These are phyloP conservation scores for Scomberomorus guttatus DNA, from an alignment of 2,797 vertebrate genomes.

Conservation along the genomic window DNA sequence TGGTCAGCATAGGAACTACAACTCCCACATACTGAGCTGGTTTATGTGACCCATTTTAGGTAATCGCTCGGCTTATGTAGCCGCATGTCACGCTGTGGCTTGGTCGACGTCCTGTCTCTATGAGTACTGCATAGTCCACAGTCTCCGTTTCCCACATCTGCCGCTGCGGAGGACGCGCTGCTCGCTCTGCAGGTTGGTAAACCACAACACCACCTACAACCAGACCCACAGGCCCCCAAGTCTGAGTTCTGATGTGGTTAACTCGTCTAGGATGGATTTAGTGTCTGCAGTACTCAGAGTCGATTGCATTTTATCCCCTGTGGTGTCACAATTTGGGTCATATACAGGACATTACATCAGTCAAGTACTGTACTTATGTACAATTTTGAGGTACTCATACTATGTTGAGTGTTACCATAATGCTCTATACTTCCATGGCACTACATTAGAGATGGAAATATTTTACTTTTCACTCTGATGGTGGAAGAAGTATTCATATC, in stretches of 20 bases:
- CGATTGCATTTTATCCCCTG: neutral
- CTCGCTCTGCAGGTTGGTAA: conserved; percentile 54
- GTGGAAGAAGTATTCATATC: no score
- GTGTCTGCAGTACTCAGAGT: neutral
- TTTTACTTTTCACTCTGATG: neutral
- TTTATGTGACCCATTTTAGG: conserved; percentile 39
- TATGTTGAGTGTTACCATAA: neutral
- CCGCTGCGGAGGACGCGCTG: conserved; percentile 24
- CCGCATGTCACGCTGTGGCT: conserved; percentile 2
- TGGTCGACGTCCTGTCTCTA: neutral
- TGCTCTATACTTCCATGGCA: neutral
- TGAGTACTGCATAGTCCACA: neutral
- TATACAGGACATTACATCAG: neutral
- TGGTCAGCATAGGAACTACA: conserved; percentile 61
- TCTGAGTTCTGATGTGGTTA: neutral
- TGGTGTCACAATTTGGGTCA: neutral
- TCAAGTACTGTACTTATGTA: neutral
- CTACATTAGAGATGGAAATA: neutral
- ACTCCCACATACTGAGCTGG: conserved; percentile 44
- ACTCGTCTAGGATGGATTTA: neutral
- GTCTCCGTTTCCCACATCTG: neutral
- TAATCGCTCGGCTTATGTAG: conserved; percentile 60
- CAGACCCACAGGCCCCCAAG: neutral
- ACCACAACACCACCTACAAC: neutral
- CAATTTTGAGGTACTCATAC: neutral